Percentiles rank a stretch among this genome's conserved stretches.
Evolutionary conservation across 2,797 vertebrate species (phyloP).

Genomic region (Sebastes reedi): DNA sequence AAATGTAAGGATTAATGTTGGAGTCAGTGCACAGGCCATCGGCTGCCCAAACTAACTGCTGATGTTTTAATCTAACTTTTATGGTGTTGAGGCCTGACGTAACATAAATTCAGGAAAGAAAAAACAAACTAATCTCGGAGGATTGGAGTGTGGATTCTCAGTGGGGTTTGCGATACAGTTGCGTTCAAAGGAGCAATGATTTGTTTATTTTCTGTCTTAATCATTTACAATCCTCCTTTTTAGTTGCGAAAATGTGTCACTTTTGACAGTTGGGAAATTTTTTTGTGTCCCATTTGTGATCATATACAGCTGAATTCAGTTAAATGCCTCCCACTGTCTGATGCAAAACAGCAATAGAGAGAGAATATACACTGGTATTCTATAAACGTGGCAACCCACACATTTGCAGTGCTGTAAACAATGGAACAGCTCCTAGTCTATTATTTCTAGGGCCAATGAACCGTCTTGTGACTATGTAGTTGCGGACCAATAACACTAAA

Average conservation of each 20-base stretch:
- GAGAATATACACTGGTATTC: not conserved
- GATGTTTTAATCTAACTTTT: not conserved
- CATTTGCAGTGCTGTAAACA: not conserved
- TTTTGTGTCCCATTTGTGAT: not conserved
- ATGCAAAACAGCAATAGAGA: not conserved
- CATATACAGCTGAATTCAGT: not conserved
- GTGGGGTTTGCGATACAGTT: not conserved
- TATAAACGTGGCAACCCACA: not conserved
- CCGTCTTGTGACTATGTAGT: not conserved
- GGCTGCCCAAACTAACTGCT: not conserved
- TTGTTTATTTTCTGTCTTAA: not conserved
- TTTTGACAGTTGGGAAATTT: not conserved
- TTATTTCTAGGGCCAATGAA: constrained; percentile 13
- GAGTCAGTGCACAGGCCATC: not conserved
- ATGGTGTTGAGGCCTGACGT: not conserved
- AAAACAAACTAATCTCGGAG: not conserved
- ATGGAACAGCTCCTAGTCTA: not conserved
- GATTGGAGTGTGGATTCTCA: not conserved
- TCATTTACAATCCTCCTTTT: not conserved
- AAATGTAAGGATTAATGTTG: not conserved
- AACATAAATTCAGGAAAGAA: not conserved
- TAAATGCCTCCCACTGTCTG: not conserved
- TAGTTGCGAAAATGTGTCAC: not conserved
- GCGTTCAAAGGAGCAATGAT: not conserved
- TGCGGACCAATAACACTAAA: not conserved